A percentile compares a stretch with the other conserved stretches of the same genome.
phyloP scores from a whole-genome alignment of 2,113 vertebrate species.

The Desmodus rotundus region DNA sequence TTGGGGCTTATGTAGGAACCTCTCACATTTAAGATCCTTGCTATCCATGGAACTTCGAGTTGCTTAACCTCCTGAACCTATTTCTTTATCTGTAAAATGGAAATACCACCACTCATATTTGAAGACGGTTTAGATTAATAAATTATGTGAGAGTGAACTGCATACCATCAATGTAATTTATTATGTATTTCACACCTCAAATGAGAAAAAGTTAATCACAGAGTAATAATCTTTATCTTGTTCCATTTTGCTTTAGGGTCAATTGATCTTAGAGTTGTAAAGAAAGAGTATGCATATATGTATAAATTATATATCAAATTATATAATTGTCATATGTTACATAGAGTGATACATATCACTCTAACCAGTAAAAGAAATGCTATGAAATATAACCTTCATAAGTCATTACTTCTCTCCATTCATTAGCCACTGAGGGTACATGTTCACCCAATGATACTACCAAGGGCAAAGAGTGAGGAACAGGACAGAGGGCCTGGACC shows the following conservation, averaged over 20 bases:
- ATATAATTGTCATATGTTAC: not conserved
- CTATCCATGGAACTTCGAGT: not conserved
- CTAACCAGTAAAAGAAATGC: not conserved
- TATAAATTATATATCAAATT: not conserved
- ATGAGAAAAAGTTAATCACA: not conserved
- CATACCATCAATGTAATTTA: not conserved
- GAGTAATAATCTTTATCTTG: not conserved
- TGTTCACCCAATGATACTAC: not conserved
- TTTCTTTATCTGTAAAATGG: not conserved
- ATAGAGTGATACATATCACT: not conserved
- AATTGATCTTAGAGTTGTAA: not conserved
- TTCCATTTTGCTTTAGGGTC: not conserved
- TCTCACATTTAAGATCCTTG: not conserved
- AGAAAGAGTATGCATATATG: not conserved
- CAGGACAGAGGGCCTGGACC: not conserved
- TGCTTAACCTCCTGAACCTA: not conserved
- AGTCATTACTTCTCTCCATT: not conserved
- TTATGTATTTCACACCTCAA: not conserved
- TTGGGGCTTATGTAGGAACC: not conserved
- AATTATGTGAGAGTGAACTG: not conserved
- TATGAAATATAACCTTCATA: not conserved
- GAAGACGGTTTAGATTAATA: not conserved
- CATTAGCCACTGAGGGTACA: not conserved
- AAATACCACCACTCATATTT: not conserved
- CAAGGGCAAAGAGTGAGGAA: not conserved